Evolutionary conservation across 2,797 vertebrate genomes (phyloP).

Genomic region (Anguilla megastoma): DNA sequence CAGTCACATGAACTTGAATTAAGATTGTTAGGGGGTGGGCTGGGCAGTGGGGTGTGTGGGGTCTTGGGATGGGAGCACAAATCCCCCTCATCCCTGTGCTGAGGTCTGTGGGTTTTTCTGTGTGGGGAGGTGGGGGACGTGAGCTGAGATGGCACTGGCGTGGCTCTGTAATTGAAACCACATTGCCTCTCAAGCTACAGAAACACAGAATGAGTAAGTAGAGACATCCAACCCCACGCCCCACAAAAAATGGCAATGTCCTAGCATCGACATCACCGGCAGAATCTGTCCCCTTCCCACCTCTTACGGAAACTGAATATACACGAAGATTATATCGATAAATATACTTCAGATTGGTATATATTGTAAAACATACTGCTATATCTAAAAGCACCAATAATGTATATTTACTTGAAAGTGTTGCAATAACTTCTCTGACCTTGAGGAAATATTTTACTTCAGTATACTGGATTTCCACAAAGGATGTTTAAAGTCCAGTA

Average conservation of each 20-base stretch:
- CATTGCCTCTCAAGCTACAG: not conserved
- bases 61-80: not conserved
- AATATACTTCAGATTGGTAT: too few relatives aligned
- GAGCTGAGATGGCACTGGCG: not conserved
- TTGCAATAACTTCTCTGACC: too few relatives aligned
- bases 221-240: not conserved
- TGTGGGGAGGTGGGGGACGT: too few relatives aligned
- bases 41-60: not conserved
- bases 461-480: too few relatives aligned
- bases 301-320: too few relatives aligned
- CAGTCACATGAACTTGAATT: not conserved
- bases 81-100: not conserved
- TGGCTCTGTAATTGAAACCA: slow-evolving; percentile 7
- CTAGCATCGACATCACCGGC: not conserved
- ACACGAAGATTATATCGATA: too few relatives aligned
- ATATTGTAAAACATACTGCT: too few relatives aligned
- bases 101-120: not conserved
- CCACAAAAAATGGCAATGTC: not conserved
- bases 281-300: not conserved
- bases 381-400: too few relatives aligned
- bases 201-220: not conserved
- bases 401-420: too few relatives aligned
- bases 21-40: not conserved
- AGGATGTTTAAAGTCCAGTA: not conserved
- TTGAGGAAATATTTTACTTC: too few relatives aligned